These are phyloP conservation scores for Clepsis dumicolana DNA, from an alignment of 2,888 invertebrate species.

Conservation along the genomic window DNA sequence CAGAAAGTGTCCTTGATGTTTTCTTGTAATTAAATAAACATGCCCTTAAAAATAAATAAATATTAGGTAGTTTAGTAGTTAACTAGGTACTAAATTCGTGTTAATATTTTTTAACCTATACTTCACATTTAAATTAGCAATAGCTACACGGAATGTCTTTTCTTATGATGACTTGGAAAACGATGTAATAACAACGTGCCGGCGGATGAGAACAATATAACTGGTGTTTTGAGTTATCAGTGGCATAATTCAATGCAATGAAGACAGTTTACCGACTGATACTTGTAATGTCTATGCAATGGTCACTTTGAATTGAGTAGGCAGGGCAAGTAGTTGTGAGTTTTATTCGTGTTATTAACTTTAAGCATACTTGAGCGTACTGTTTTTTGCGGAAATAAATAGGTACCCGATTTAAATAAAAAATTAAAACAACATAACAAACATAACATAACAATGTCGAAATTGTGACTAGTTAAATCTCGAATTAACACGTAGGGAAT, in stretches of 20 bases:
- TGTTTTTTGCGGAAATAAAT: no score
- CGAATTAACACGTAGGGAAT: no score
- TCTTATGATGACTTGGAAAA: background rate
- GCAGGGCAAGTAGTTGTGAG: background rate
- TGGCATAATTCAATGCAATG: slow-evolving; percentile 18
- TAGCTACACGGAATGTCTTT: background rate
- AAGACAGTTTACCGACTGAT: slow-evolving; percentile 4
- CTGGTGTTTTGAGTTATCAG: slow-evolving; percentile 19
- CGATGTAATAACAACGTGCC: background rate
- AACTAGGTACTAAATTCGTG: no score
- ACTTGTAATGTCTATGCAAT: background rate
- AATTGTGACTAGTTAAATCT: no score
- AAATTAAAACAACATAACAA: no score
- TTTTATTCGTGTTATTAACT: background rate
- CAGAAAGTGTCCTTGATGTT: no score
- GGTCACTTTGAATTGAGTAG: background rate
- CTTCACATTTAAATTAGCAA: background rate
- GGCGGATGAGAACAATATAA: slow-evolving; percentile 1
- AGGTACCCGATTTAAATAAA: no score
- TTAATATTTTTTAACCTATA: no score
- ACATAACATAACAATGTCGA: no score
- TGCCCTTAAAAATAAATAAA: no score
- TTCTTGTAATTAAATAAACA: no score
- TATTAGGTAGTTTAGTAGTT: no score
- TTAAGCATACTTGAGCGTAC: background rate